Evolutionary conservation across 2,888 invertebrate species (phyloP).

Genomic region (Synergus japonicus): DNA sequence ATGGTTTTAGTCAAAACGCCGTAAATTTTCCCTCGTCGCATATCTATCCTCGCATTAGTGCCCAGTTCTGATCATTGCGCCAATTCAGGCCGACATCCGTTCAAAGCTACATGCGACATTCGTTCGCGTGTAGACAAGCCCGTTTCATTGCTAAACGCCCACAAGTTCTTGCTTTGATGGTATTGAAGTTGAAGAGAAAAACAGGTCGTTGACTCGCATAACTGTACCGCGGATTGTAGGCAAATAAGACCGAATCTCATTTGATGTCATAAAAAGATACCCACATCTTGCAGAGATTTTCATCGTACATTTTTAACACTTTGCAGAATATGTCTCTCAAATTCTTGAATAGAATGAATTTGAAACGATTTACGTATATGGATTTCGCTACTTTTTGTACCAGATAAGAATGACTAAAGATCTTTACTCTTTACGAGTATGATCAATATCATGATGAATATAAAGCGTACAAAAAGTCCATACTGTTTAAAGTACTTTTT

Average conservation of each 20-base stretch:
- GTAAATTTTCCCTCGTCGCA: slow-evolving; percentile 53
- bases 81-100: slow-evolving; percentile 68
- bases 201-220: slow-evolving; percentile 33
- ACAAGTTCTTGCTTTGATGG: slow-evolving; percentile 44
- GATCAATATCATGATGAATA: not conserved
- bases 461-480: not conserved
- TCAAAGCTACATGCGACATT: slow-evolving; percentile 58
- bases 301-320: not conserved
- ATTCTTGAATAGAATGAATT: not conserved
- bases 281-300: not conserved
- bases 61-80: slow-evolving; percentile 63
- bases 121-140: slow-evolving; percentile 60
- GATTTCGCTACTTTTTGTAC: not conserved
- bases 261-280: not conserved
- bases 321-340: not conserved
- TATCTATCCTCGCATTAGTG: slow-evolving; percentile 58
- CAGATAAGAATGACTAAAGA: not conserved
- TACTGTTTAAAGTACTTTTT: slow-evolving; percentile 35
- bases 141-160: slow-evolving; percentile 52
- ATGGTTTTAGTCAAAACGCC: not conserved
- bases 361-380: not conserved
- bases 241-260: slow-evolving; percentile 34
- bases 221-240: not conserved
- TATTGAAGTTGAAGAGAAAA: slow-evolving; percentile 21
- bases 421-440: too few species aligned